Evolutionary conservation across 2,888 invertebrate species (phyloP), one percentile per base, ranked within the genome.

Genomic region (Eurois occulta): DNA sequence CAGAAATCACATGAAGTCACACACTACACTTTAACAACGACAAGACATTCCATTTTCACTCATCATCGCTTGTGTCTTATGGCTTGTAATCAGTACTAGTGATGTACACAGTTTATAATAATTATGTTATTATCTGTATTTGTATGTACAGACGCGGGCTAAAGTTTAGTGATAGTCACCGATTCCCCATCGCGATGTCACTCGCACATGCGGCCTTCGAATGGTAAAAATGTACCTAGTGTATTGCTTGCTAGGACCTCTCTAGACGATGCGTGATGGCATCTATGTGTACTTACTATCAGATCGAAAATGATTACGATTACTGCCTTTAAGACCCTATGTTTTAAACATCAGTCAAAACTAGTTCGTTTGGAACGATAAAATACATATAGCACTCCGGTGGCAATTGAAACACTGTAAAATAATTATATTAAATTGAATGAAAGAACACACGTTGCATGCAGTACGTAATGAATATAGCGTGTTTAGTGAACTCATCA

Each of bases 171-270:
- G 75, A 58, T 62, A 85, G 58, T 65, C n/a, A 80, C 24, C 41
- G 65, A 32, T 76, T 76, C 35, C 10, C n/a, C 52, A 28, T 28
- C 21, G 5, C 72, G 72, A 65, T 72, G 69, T 81, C 85, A 38
- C 65, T 70, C 58, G 65, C 41, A 65, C 18, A 35, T 32, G 11
- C 73, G 70, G 70, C 86, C 86, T 85, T 83, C 86, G 67, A 60
- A 58, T 43, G 38, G 11, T 81, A 85, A 83, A 81, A 83, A 77
- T 75, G 38, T 70, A 52, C 18, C 1, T 48, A 4, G 28, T 21
- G 24, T 55, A 58, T 58, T 60, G 28, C 68, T 69, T 55, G 55
- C 8, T 58, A 48, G 24, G 48, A 48, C 85, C 81, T 62, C 76
- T 76, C 76, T 75, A 80, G 13, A 32, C 67, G 70, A 70, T 35